Evolutionary conservation across 2,113 vertebrate species (phyloP).

Genomic region (Gopherus evgoodei): DNA sequence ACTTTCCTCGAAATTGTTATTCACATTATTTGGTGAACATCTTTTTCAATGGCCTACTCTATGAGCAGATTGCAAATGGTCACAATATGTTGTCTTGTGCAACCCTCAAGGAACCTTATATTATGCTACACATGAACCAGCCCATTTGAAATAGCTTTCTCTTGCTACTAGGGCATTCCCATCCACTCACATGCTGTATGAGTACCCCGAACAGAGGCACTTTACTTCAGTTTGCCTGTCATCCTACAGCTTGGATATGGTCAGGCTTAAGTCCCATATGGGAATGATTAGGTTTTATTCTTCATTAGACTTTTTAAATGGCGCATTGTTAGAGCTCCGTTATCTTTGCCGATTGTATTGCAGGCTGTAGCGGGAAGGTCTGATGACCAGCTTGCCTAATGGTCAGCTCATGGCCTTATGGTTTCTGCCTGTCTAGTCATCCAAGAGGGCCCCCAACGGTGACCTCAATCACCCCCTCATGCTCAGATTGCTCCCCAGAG

Average conservation of each 20-base stretch:
- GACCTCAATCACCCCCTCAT: too few species aligned
- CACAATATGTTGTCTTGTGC: not conserved
- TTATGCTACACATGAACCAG: too few species aligned
- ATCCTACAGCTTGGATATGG: not conserved
- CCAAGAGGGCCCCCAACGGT: too few species aligned
- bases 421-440: too few species aligned
- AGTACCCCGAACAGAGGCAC: rapidly evolving
- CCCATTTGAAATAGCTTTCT: not conserved
- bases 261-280: not conserved
- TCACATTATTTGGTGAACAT: too few species aligned
- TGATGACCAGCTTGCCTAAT: too few species aligned
- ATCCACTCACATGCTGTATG: not conserved
- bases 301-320: not conserved
- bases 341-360: not conserved
- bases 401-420: too few species aligned
- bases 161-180: not conserved
- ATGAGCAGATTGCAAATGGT: too few species aligned
- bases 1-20: too few species aligned
- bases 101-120: not conserved
- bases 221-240: not conserved
- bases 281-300: not conserved
- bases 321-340: not conserved
- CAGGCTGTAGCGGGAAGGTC: too few species aligned
- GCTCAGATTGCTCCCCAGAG: too few species aligned
- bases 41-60: too few species aligned